Base-by-base conservation (phyloP, 2,113 vertebrate genomes). In the Aegypius monachus region DNA sequence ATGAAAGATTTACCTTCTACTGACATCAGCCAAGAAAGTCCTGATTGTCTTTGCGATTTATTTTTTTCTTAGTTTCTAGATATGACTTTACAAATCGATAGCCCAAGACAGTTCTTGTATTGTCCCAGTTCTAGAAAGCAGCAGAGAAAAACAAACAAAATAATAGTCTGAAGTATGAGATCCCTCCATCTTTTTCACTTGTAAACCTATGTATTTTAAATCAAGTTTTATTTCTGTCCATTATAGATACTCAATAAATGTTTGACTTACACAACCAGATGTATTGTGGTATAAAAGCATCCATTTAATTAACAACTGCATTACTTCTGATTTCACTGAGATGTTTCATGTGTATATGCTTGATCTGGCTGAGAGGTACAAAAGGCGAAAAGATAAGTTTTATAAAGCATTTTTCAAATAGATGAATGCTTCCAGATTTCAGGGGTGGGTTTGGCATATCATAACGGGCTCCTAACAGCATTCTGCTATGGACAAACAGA, bases 261-360 rank as follows among this genome's bases (percentile, higher is more conserved):
- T 78, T 40, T 86, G 61, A 77, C 56, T 65, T 43, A 7, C 34
- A 10, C 26, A 52, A 38, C 6, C 34, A 43, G 77, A 81, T 5
- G 31, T 2, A 5, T 10, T 13, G 32, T 38, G 58, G 8, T 34
- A 38, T 26, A 26, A 75, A 93, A 86, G 3, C 25, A 40, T 70
- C 75, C 11, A 32, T 40, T 70, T 56, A 52, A 84, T 48, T 77
- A 88, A 48, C 53, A 26, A 13, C 34, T 1, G 1, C 31, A 9
- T 38, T 10, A 31, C 27, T 67, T 16, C 61, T 26, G 36, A 40
- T 52, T 63, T 21, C 72, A n/a, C 36, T 3, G 29, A 31, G 27
- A 2, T 3, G 13, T 14, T 53, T 25, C 18, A 6, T 0, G 4
- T 27, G 8, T 16, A 5, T 6, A 3, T 2, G 9, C 16, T 47